Conservation (phyloP, 2,113 vertebrate species). For the Eubucco bourcierii region DNA sequence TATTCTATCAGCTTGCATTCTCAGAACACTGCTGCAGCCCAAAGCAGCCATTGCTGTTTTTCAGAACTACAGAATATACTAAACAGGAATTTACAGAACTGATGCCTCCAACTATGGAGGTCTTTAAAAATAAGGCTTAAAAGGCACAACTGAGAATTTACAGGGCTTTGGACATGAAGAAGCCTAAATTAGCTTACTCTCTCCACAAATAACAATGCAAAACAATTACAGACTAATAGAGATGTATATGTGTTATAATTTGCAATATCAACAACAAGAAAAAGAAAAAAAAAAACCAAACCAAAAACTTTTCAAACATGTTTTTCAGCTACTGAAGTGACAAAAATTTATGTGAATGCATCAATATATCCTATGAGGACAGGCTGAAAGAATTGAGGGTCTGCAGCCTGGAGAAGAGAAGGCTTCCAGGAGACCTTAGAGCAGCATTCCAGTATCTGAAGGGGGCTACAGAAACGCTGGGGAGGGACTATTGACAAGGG, state of each 20-base stretch:
- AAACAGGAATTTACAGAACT: background rate
- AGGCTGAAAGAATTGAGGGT: too few relatives aligned
- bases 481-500: too few relatives aligned
- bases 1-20: background rate
- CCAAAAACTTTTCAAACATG: background rate
- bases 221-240: background rate
- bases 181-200: background rate
- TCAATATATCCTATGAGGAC: too few relatives aligned
- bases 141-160: background rate
- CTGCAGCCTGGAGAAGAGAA: too few relatives aligned
- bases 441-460: too few relatives aligned
- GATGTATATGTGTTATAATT: background rate
- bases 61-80: background rate
- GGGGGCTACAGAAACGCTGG: too few relatives aligned
- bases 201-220: background rate
- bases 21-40: background rate
- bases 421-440: too few relatives aligned
- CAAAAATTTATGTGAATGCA: background rate
- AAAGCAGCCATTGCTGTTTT: background rate
- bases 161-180: background rate
- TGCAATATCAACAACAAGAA: background rate
- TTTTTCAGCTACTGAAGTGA: background rate
- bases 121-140: background rate
- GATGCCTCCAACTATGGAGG: background rate
- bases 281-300: background rate